Conservation (phyloP, 2,888 invertebrate species). For the Colostygia pectinataria region DNA sequence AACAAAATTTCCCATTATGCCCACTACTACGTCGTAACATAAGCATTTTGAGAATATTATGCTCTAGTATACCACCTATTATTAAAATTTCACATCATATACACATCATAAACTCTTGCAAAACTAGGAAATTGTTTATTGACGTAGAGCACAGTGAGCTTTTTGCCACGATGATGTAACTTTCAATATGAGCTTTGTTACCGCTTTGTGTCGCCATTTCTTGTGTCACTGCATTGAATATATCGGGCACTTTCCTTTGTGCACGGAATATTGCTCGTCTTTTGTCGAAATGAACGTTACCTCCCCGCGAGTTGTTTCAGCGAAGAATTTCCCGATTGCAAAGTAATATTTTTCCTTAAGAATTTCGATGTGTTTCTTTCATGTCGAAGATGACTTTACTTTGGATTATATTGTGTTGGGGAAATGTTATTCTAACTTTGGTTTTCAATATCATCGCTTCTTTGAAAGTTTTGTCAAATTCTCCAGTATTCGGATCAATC, state of each 20-base stretch:
- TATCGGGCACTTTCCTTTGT: constrained; percentile 81
- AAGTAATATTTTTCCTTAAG: constrained; percentile 82
- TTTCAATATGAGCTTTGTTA: constrained; percentile 81
- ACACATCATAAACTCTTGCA: neutral
- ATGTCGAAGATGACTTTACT: constrained; percentile 78
- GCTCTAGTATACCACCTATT: no score
- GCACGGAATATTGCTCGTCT: constrained; percentile 81
- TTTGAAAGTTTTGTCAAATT: constrained; percentile 43
- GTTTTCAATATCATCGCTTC: constrained; percentile 55
- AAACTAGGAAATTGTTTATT: neutral
- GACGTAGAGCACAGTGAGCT: constrained; percentile 12
- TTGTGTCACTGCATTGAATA: constrained; percentile 83
- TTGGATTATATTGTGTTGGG: constrained; percentile 71
- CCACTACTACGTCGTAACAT: no score
- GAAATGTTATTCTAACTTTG: constrained; percentile 63
- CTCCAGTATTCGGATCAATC: constrained; percentile 39
- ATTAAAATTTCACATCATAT: no score
- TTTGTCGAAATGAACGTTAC: constrained; percentile 81
- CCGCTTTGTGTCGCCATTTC: constrained; percentile 78
- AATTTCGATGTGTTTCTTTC: constrained; percentile 81
- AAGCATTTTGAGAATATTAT: no score
- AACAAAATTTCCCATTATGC: no score
- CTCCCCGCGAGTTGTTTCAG: constrained; percentile 80
- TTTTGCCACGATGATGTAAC: constrained; percentile 58
- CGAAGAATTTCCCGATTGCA: constrained; percentile 80